These are phyloP conservation scores for Reinhardtius hippoglossoides DNA, from an alignment of 2,113 vertebrate genomes.

Conservation along the genomic window DNA sequence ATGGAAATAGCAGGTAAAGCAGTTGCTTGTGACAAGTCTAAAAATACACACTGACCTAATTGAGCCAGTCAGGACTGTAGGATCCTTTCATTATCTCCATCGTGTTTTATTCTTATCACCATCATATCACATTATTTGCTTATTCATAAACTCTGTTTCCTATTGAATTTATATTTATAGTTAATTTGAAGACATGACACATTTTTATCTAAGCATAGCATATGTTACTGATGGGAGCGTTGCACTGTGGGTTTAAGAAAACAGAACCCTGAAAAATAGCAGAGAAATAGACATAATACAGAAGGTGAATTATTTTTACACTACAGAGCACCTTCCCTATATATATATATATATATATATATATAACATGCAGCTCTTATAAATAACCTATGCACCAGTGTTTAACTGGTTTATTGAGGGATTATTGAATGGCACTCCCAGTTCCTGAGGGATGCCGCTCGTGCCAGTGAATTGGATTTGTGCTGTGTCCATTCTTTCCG, in stretches of 20 bases:
- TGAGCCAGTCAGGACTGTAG: not conserved
- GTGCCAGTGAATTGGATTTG: conserved; percentile 52
- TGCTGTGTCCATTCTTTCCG: conserved; percentile 55
- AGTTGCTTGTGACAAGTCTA: conserved; percentile 56
- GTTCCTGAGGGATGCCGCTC: conserved; percentile 35
- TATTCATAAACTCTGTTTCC: not conserved
- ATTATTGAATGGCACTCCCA: conserved; percentile 20
- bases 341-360: not conserved
- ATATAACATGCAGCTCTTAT: not conserved
- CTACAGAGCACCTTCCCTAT: not conserved
- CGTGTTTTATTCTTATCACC: not conserved
- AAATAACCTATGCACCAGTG: conserved; percentile 30
- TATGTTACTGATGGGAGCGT: not conserved
- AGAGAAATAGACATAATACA: not conserved
- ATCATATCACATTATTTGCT: not conserved
- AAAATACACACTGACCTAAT: conserved; percentile 41
- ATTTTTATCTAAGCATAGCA: not conserved
- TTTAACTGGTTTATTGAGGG: conserved; percentile 25
- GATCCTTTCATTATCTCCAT: conserved; percentile 15
- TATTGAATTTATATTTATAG: not conserved
- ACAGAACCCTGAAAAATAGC: not conserved
- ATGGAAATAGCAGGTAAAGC: conserved; percentile 28
- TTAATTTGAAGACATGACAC: not conserved
- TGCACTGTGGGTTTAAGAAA: not conserved
- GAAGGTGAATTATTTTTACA: not conserved